These are phyloP conservation scores for Thomomys bottae DNA, from an alignment of 2,113 vertebrate genomes.

Conservation along the genomic window DNA sequence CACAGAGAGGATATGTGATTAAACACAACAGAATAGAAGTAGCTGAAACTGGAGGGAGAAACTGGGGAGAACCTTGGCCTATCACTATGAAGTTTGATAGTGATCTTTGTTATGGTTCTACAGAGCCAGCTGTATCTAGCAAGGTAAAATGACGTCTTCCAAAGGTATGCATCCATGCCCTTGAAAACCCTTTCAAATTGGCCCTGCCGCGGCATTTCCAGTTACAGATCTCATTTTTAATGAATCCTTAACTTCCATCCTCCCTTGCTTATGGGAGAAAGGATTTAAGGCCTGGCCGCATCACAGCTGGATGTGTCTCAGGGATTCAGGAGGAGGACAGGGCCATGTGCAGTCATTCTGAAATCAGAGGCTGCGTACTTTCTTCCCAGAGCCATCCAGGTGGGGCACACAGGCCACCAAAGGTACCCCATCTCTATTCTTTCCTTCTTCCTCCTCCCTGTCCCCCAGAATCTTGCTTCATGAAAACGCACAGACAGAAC, in stretches of 20 bases:
- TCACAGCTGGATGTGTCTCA: constrained; percentile 51
- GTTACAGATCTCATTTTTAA: constrained; percentile 45
- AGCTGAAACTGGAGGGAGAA: background rate
- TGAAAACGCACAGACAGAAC: constrained; percentile 17
- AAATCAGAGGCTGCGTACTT: constrained; percentile 8
- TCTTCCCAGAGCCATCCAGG: background rate
- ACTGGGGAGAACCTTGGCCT: background rate
- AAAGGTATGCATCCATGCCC: background rate
- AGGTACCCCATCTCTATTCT: background rate
- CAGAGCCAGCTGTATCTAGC: constrained; percentile 25
- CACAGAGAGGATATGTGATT: background rate
- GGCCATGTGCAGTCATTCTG: constrained; percentile 54
- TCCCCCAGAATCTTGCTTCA: background rate
- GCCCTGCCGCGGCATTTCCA: background rate
- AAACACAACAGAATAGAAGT: background rate
- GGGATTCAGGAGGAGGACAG: constrained; percentile 68
- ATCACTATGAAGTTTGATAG: background rate
- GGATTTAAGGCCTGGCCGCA: constrained; percentile 29
- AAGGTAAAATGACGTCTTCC: constrained; percentile 16
- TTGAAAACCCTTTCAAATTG: constrained; percentile 30
- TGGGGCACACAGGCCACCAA: background rate
- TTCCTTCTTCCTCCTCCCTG: too few relatives aligned
- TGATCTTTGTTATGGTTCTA: constrained; percentile 39
- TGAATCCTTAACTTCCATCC: constrained; percentile 50
- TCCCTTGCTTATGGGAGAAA: constrained; percentile 2